A percentile compares a stretch with the other conserved stretches of the same genome.
phyloP scores from a whole-genome alignment of 2,888 invertebrate genomes.

The Cepaea hortensis region DNA sequence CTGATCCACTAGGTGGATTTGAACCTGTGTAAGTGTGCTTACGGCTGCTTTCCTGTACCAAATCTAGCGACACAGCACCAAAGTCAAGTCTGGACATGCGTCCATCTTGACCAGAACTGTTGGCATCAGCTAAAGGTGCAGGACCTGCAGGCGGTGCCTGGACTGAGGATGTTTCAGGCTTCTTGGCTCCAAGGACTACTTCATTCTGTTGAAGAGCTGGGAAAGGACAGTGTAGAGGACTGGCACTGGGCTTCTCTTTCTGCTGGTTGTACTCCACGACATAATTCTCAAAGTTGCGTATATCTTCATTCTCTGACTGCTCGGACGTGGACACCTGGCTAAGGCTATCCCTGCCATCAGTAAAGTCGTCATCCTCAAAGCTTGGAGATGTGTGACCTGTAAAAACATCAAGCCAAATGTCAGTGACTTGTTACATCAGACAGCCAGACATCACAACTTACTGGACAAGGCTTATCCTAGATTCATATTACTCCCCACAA shows the following conservation, averaged over 20 bases:
- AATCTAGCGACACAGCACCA: not conserved
- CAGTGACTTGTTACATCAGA: no score
- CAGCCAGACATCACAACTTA: no score
- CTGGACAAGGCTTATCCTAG: no score
- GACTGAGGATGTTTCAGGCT: not conserved
- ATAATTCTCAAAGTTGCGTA: constrained; percentile 68
- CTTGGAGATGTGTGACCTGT: constrained; percentile 59
- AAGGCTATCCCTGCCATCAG: constrained; percentile 68
- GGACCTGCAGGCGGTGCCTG: not conserved
- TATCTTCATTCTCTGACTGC: constrained; percentile 70
- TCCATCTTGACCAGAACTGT: not conserved
- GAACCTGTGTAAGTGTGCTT: not conserved
- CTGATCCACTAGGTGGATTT: not conserved
- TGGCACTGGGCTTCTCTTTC: constrained; percentile 49
- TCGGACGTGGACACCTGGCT: constrained; percentile 70
- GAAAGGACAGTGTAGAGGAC: constrained; percentile 61
- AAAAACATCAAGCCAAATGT: not conserved
- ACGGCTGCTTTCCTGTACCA: not conserved
- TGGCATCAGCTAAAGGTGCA: not conserved
- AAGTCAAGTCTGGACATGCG: not conserved
- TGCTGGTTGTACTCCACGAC: constrained; percentile 66
- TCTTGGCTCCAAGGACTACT: not conserved
- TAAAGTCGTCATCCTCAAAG: constrained; percentile 68
- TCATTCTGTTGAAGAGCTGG: constrained; percentile 26
- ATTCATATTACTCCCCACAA: no score